Evolutionary conservation across 2,797 vertebrate genomes (phyloP), one percentile per base, ranked within the genome.

Genomic region (Aldrovandia affinis): DNA sequence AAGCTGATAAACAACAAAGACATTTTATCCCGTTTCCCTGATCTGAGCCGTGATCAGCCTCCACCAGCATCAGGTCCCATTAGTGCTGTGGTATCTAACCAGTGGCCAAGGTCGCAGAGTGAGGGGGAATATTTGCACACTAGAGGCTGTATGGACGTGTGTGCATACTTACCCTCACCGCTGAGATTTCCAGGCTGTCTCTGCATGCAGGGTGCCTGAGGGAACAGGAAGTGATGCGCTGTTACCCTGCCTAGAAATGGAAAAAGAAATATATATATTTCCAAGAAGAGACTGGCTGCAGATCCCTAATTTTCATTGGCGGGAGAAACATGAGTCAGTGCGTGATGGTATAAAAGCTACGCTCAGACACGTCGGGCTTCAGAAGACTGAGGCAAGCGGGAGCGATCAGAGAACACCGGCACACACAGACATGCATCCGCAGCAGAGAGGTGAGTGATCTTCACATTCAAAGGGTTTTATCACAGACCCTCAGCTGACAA

Each of bases 221-320:
- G 83, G 82, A 86, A 50, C 78, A 82, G 87, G 87, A 88, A 88
- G 39, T 86, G 87, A 85, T 84, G 85, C 42, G 14, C 59, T n/a
- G 50, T 10, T 39, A 57, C 80, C 39, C 82, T 42, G 28, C 55
- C n/a, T 80, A n/a, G 44, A 14, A 50, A 39, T 30, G 22, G 39
- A 73, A 10, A 14, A 63, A 52, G 30, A 33, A 33, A 82, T 44
- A 54, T 5, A 28, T 77, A 6, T 3, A 47, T 36, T 65, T 36
- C 39, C 44, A 42, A 65, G 57, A 65, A 82, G 80, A 54, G 36
- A 70, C 63, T 18, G 54, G 63, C 70, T 33, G 30, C 50, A 70
- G 80, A 65, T 33, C 20, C 44, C 54, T 36, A 59, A n/a, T 42
- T 57, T 68, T 75, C 81, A 89, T 89, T 88, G 87, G 88, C 55